phyloP scores from a whole-genome alignment of 2,113 vertebrate species.

The Datnioides undecimradiatus region DNA sequence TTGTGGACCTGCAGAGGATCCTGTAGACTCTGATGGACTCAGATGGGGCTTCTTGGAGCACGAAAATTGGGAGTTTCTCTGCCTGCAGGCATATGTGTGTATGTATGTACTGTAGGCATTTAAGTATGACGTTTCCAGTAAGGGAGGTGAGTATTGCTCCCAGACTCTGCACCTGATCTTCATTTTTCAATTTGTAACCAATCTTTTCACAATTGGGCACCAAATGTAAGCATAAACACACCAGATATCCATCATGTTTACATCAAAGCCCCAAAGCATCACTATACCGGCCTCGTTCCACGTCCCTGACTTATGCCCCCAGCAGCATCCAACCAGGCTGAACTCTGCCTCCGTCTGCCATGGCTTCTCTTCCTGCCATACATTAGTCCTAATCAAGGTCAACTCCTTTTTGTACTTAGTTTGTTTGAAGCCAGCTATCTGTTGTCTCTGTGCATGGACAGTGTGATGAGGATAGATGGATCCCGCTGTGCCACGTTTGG shows the following conservation, averaged over 20 bases:
- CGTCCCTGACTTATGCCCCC: constrained; percentile 32
- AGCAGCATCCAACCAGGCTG: constrained; percentile 55
- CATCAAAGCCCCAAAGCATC: constrained; percentile 76
- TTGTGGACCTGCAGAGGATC: constrained; percentile 20
- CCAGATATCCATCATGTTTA: constrained; percentile 85
- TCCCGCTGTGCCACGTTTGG: constrained; percentile 27
- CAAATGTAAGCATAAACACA: constrained; percentile 84
- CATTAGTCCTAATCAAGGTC: constrained; percentile 82
- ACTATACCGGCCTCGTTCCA: constrained; percentile 27
- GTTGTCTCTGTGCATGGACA: constrained; percentile 33
- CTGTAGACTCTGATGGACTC: constrained; percentile 14
- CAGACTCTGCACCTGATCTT: constrained; percentile 82
- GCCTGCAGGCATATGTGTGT: constrained; percentile 26
- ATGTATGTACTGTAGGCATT: constrained; percentile 44
- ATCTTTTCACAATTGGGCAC: constrained; percentile 82
- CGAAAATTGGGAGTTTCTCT: constrained; percentile 11
- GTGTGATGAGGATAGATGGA: constrained; percentile 73
- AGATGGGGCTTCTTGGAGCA: constrained; percentile 28
- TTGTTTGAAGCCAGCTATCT: constrained; percentile 54
- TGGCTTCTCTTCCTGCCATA: constrained; percentile 56
- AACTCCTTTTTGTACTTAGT: constrained; percentile 26
- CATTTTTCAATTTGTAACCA: constrained; percentile 88
- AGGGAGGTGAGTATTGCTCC: constrained; percentile 65
- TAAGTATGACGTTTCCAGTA: constrained; percentile 44
- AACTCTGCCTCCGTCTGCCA: constrained; percentile 41